Conservation (phyloP, 2,113 vertebrate species). For the Pollimyrus isidori region DNA sequence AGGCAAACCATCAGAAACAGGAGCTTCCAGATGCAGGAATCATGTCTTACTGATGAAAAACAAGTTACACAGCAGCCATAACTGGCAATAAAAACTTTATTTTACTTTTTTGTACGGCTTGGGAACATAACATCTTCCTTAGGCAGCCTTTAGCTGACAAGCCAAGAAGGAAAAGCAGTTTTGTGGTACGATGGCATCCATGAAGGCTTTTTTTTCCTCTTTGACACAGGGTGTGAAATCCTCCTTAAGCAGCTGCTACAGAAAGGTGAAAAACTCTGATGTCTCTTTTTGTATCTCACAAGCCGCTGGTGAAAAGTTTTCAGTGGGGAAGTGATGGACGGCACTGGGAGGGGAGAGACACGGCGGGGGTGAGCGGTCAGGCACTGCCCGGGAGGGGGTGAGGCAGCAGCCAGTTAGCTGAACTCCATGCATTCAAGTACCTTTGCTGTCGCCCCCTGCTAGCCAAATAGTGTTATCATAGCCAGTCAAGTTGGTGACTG, state of each 20-base stretch:
- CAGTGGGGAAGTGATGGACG: not conserved
- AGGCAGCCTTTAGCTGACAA: not conserved
- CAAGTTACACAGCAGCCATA: not conserved
- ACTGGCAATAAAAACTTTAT: not conserved
- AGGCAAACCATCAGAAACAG: not conserved
- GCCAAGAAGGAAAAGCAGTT: not conserved
- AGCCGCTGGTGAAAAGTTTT: not conserved
- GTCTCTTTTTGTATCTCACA: not conserved
- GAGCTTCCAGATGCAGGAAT: not conserved
- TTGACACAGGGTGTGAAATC: not conserved
- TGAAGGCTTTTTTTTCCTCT: not conserved
- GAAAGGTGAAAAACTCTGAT: not conserved
- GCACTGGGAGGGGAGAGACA: not conserved
- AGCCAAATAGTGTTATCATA: not conserved
- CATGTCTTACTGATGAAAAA: not conserved
- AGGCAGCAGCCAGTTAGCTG: not conserved
- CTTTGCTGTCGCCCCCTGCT: not conserved
- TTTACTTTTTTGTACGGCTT: too few relatives aligned
- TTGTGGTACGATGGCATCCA: not conserved
- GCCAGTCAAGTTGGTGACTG: not conserved
- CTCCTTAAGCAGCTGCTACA: not conserved
- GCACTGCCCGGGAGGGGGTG: not conserved
- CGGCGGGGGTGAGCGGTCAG: not conserved
- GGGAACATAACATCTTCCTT: not conserved
- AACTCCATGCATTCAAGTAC: not conserved